These are phyloP conservation scores for Probaryconus sp. DNA, from an alignment of 1,140 invertebrate genomes.

Conservation along the genomic window DNA sequence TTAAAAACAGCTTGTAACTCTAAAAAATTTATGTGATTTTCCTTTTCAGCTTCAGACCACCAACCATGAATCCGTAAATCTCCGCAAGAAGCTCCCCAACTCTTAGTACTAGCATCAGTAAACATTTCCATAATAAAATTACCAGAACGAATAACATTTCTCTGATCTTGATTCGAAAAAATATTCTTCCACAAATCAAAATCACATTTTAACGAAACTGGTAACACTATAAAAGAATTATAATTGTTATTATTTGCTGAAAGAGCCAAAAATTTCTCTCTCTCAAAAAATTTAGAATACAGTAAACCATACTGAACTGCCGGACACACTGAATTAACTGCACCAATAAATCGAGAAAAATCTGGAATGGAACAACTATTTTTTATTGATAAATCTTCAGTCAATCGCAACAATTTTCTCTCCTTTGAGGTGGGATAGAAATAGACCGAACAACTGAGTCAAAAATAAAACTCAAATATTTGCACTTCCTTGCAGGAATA, in stretches of 20 bases:
- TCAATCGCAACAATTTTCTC: background rate
- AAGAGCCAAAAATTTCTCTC: constrained; percentile 2
- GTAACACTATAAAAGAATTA: background rate
- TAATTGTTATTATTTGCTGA: background rate
- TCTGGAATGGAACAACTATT: constrained; percentile 1
- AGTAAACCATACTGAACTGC: constrained; percentile 6
- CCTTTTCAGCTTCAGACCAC: too few relatives aligned
- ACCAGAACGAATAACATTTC: too few relatives aligned
- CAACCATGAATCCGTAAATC: too few relatives aligned
- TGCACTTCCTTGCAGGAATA: background rate
- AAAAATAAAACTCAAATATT: constrained; percentile 17
- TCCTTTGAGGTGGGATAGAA: background rate
- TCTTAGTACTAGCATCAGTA: too few relatives aligned
- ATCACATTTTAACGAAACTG: background rate
- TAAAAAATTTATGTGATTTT: too few relatives aligned
- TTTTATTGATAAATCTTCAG: background rate
- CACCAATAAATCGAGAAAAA: constrained; percentile 10
- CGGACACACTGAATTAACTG: constrained; percentile 10
- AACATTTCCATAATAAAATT: too few relatives aligned
- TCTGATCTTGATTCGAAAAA: background rate
- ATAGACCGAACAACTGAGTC: constrained; percentile 6
- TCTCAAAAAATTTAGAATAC: constrained; percentile 18
- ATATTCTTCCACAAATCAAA: constrained; percentile 12
- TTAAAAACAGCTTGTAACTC: too few relatives aligned
- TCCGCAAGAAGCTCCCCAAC: too few relatives aligned